These are phyloP conservation scores for Tenthredo distinguenda DNA, from an alignment of 2,888 invertebrate genomes.

Conservation along the genomic window DNA sequence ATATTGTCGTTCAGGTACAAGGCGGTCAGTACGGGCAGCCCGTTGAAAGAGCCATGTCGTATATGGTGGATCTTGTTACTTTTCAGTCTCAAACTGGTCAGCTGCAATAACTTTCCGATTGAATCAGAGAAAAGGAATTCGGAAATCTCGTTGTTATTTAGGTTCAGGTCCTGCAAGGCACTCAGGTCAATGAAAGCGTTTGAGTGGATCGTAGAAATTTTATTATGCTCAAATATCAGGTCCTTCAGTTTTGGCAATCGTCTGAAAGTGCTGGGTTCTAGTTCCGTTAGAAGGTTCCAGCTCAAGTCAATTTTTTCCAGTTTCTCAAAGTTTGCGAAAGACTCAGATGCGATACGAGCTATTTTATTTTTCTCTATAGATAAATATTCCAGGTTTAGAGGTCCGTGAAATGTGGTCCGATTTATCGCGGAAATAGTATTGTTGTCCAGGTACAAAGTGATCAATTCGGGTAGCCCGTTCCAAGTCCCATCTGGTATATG, in stretches of 20 bases:
- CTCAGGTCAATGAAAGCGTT: neutral
- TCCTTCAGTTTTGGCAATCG: neutral
- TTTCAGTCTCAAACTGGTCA: neutral
- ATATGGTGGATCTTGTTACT: neutral
- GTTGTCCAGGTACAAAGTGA: slow-evolving; percentile 74
- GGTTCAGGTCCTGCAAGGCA: neutral
- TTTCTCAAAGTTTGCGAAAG: neutral
- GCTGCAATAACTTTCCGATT: neutral
- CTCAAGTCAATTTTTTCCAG: neutral
- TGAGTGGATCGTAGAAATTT: neutral
- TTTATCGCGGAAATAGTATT: slow-evolving; percentile 69
- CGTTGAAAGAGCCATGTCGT: neutral
- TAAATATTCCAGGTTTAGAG: neutral
- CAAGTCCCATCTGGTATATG: slow-evolving; percentile 75
- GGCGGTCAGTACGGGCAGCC: neutral
- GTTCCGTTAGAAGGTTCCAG: neutral
- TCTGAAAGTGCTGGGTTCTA: slow-evolving; percentile 4
- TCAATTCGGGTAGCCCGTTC: slow-evolving; percentile 72
- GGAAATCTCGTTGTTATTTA: neutral
- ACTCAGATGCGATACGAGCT: neutral
- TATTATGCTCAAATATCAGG: neutral
- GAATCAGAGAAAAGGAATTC: neutral
- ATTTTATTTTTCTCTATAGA: neutral
- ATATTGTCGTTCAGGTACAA: neutral
- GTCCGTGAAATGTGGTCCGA: neutral